Evolutionary conservation across 2,113 vertebrate species (phyloP).

Genomic region (Xiphorhynchus elegans): DNA sequence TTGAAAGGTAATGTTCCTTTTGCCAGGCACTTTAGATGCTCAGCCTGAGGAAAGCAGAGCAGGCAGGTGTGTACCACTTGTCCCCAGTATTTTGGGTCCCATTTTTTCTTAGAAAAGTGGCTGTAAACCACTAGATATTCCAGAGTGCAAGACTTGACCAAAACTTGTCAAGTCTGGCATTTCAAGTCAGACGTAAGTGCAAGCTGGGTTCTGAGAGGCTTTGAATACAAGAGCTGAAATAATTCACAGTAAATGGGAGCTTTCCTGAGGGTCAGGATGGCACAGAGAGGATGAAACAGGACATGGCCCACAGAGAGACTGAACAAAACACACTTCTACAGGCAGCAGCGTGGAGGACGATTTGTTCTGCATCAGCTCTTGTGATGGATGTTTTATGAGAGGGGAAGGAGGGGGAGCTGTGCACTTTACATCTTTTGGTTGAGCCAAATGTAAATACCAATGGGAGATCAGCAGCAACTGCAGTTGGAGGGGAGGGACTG

Average conservation of each 20-base stretch:
- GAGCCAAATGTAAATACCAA: conserved; percentile 63
- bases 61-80: neutral
- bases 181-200: neutral
- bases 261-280: neutral
- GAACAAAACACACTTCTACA: neutral
- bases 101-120: neutral
- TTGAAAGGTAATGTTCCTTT: conserved; percentile 7
- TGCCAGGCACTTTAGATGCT: conserved; percentile 12
- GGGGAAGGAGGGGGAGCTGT: conserved; percentile 2
- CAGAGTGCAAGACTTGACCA: neutral
- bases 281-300: neutral
- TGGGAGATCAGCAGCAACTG: conserved; percentile 43
- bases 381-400: conserved; percentile 45
- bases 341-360: neutral
- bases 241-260: neutral
- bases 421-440: conserved; percentile 71
- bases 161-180: neutral
- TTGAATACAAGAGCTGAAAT: neutral
- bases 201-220: conserved; percentile 1
- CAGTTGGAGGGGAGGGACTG: conserved; percentile 15
- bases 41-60: neutral
- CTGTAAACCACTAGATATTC: neutral
- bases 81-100: neutral
- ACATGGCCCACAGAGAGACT: neutral
- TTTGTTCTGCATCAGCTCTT: conserved; percentile 24